A percentile compares a stretch with the other conserved stretches of the same genome.
Conservation (phyloP, 2,888 invertebrate genomes). For the Patella depressa region DNA sequence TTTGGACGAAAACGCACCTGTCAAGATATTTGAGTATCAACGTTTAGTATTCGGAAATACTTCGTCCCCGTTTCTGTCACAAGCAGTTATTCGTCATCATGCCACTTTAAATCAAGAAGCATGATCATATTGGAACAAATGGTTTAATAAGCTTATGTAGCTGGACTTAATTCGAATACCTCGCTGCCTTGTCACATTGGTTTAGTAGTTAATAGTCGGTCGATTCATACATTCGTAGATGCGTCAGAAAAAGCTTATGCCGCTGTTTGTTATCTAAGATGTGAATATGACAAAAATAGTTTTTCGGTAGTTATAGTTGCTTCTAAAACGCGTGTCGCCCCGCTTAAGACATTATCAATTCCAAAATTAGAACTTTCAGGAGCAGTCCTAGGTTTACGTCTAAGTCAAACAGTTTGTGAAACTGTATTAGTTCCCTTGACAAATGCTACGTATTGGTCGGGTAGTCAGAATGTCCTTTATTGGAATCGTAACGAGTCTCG, state of each 20-base stretch:
- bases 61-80: too few relatives aligned
- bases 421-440: too few relatives aligned
- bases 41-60: too few relatives aligned
- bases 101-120: too few relatives aligned
- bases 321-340: background rate
- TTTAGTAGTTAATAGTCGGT: background rate
- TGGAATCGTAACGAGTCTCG: constrained; percentile 21
- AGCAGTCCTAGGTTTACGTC: background rate
- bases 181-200: background rate
- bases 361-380: constrained; percentile 6
- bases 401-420: too few relatives aligned
- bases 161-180: background rate
- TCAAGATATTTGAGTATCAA: too few relatives aligned
- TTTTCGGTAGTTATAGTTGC: background rate
- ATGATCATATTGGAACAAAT: background rate
- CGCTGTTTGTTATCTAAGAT: background rate
- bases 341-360: background rate
- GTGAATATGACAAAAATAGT: background rate
- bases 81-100: too few relatives aligned
- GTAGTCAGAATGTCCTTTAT: constrained; percentile 26
- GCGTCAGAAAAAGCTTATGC: background rate
- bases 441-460: constrained; percentile 18
- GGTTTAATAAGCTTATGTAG: background rate
- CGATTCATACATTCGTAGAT: constrained; percentile 1
- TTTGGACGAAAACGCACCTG: too few relatives aligned